A percentile compares a stretch with the other conserved stretches of the same genome.
phyloP scores from a whole-genome alignment of 2,113 vertebrate genomes.

The Psilopsiagon aurifrons region DNA sequence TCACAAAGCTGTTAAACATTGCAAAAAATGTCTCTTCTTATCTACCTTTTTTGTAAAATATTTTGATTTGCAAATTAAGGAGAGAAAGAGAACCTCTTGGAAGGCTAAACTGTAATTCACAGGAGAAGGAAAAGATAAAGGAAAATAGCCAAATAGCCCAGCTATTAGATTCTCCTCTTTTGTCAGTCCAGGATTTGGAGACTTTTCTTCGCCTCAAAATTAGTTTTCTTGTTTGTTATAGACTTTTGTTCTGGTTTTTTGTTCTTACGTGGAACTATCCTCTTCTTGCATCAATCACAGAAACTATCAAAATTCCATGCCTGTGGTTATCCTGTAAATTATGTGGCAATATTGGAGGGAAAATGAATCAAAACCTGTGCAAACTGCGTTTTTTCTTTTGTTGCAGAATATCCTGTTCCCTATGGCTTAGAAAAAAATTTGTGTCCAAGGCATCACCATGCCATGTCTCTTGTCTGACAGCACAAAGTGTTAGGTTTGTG shows the following conservation, averaged over 20 bases:
- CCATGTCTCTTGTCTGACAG: not conserved
- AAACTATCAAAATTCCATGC: not conserved
- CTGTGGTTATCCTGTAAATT: conserved; percentile 1
- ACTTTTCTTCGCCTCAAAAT: not conserved
- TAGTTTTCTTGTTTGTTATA: not conserved
- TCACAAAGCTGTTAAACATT: not conserved
- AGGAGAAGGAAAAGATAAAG: not conserved
- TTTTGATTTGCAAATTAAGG: not conserved
- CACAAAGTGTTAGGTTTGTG: not conserved
- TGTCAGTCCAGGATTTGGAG: not conserved
- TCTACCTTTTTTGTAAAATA: not conserved
- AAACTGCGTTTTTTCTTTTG: not conserved
- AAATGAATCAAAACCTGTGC: not conserved
- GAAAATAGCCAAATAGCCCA: not conserved
- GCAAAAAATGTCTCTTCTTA: not conserved
- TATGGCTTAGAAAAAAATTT: not conserved
- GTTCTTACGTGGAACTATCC: not conserved
- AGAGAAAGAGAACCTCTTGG: not conserved
- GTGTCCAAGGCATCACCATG: not conserved
- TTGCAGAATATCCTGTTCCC: not conserved
- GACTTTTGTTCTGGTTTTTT: not conserved
- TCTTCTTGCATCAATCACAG: not conserved
- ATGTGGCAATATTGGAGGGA: not conserved
- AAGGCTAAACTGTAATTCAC: not conserved
- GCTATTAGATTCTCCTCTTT: not conserved